Base-by-base conservation (phyloP, 2,113 vertebrate genomes). In the Neolamprologus caudopunctatus region DNA sequence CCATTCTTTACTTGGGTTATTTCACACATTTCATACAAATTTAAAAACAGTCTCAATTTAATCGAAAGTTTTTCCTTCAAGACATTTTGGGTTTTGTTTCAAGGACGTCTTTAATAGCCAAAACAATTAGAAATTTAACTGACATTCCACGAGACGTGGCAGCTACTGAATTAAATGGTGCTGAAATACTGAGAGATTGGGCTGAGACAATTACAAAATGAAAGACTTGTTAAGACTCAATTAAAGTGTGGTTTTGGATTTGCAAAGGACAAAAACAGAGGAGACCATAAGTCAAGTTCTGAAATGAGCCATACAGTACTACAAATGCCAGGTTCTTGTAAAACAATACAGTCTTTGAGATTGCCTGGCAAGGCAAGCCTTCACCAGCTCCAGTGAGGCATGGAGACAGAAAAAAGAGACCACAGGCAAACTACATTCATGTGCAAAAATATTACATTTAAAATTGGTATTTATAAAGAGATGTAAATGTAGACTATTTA, bases 41-140 rank as follows among this genome's bases (percentile, higher is more conserved):
- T 93, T 90, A 87, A 80, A 92, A 94, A 92, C 75, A 24, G 47
- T 86, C 85, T 89, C 88, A 94, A 95, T 96, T 94, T 92, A 94
- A 94, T 94, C 75, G 80, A 82, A 91, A 89, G 89, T 85, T 47
- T 92, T 94, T 89, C 75, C 89, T 91, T 90, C 47, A 80, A 87
- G 94, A 94, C 81, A 88, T 55, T 47, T 37, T 47, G 40, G 50
- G 24, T 81, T 90, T 84, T 88, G 68, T 94, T 90, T 94, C 88
- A 94, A 93, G 78, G 83, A 82, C 10, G 40, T 10, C 19, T 88
- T 83, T 93, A 85, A 91, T 90, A 90, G 85, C 82, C 81, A 31
- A 90, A 91, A 85, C 89, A 84, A 84, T 92, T 78, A 28, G 81
- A 83, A 73, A 83, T 81, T 58, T 82, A 81, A 90, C 12, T 79